Conservation (phyloP, 2,888 invertebrate species). For the Neoascia interrupta region DNA sequence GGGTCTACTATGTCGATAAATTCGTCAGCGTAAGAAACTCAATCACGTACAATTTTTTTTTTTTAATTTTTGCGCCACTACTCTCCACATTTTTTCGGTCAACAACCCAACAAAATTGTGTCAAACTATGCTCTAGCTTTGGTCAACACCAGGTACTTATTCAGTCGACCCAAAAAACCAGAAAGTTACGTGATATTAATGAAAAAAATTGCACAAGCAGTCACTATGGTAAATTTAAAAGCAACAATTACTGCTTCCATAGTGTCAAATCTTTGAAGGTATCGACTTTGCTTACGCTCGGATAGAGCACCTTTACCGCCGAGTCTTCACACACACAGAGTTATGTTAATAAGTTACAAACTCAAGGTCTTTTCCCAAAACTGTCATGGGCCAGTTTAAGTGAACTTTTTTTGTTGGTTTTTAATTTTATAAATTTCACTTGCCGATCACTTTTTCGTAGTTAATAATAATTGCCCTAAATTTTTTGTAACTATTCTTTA, state of each 20-base stretch:
- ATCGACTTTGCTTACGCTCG: no score
- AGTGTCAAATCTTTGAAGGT: no score
- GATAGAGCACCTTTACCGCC: no score
- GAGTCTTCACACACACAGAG: no score
- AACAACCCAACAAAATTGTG: constrained; percentile 24
- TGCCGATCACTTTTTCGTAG: neutral
- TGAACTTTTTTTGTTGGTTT: no score
- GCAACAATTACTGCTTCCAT: no score
- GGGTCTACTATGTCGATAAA: no score
- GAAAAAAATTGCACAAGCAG: constrained; percentile 25
- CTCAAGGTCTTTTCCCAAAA: constrained; percentile 31
- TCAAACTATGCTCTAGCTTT: constrained; percentile 15
- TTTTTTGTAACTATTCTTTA: neutral
- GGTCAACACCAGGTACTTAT: neutral
- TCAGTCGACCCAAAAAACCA: constrained; percentile 6
- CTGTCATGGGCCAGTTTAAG: neutral
- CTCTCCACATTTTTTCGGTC: no score
- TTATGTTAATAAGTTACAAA: neutral
- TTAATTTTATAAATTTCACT: constrained; percentile 32
- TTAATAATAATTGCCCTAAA: neutral
- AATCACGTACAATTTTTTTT: no score
- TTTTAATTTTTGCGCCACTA: no score
- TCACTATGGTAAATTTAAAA: constrained; percentile 2
- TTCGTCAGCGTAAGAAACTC: no score
- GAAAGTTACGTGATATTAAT: constrained; percentile 46